Percentiles rank a stretch among this genome's conserved stretches.
phyloP scores from a whole-genome alignment of 2,797 vertebrate species.

The Danio jaintianensis region DNA sequence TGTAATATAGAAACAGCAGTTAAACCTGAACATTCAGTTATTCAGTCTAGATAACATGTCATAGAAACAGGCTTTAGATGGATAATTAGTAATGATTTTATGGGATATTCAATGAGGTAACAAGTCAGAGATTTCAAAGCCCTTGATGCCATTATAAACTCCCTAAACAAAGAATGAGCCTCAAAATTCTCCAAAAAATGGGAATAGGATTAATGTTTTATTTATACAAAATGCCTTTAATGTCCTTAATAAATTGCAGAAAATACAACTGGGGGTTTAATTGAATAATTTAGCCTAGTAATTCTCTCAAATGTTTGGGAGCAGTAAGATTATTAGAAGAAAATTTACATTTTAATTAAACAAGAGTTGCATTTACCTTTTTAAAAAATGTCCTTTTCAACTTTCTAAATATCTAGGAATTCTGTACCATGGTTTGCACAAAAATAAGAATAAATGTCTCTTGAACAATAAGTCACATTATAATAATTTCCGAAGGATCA shows the following conservation, averaged over 20 bases:
- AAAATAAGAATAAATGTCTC: background rate
- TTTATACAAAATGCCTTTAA: background rate
- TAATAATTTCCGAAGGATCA: background rate
- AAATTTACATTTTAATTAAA: background rate
- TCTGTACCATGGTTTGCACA: background rate
- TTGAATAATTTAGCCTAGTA: background rate
- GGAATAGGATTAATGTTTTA: background rate
- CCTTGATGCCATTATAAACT: background rate
- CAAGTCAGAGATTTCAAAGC: background rate
- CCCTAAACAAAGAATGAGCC: background rate
- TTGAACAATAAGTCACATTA: background rate
- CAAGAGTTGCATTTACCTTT: background rate
- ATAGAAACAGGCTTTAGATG: background rate
- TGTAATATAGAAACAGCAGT: slow-evolving; percentile 1
- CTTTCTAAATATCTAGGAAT: background rate
- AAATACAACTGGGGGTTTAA: background rate
- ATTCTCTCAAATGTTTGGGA: background rate
- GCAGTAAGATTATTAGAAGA: background rate
- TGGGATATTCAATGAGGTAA: background rate
- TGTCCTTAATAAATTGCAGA: background rate
- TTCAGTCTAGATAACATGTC: background rate
- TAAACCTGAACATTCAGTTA: slow-evolving; percentile 16
- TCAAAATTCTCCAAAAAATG: background rate
- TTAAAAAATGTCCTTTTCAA: background rate
- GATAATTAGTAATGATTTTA: background rate